Evolutionary conservation across 2,113 vertebrate genomes (phyloP).

Genomic region (Oreotrochilus melanogaster): DNA sequence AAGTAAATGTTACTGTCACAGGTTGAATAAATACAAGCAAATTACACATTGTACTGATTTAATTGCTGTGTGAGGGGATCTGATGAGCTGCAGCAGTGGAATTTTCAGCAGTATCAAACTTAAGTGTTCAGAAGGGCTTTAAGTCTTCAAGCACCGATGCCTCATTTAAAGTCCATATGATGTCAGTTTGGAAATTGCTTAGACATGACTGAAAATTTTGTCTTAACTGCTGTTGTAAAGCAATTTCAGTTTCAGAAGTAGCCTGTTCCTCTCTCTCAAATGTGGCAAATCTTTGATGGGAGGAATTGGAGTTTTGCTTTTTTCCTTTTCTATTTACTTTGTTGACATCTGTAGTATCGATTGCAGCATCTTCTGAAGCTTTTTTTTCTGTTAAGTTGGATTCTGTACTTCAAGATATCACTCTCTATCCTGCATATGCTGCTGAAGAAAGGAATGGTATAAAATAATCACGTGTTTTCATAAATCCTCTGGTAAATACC

Average conservation of each 20-base stretch:
- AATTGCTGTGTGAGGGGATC: not conserved
- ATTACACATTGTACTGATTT: not conserved
- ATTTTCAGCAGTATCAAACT: slow-evolving; percentile 38
- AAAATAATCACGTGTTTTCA: slow-evolving; percentile 81
- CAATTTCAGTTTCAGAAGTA: not conserved
- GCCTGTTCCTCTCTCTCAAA: slow-evolving; percentile 22
- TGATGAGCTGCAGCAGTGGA: slow-evolving; percentile 7
- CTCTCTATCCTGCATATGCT: slow-evolving; percentile 72
- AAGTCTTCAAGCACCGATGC: not conserved
- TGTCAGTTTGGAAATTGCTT: slow-evolving; percentile 6
- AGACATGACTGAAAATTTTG: slow-evolving; percentile 14
- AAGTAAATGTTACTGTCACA: not conserved
- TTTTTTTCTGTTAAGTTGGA: slow-evolving; percentile 53
- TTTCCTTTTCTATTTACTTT: slow-evolving; percentile 47
- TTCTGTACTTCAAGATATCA: slow-evolving; percentile 68
- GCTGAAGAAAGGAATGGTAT: slow-evolving; percentile 77
- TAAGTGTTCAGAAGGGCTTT: slow-evolving; percentile 18
- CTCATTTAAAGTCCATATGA: not conserved
- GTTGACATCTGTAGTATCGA: slow-evolving; percentile 34
- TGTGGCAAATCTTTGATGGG: not conserved
- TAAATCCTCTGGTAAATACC: slow-evolving; percentile 80
- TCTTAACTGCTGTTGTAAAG: slow-evolving; percentile 5
- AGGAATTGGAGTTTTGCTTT: slow-evolving; percentile 44
- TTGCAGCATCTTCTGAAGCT: slow-evolving; percentile 60
- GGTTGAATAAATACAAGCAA: not conserved